Evolutionary conservation across 1,140 invertebrate genomes (phyloP).

Genomic region (Drosophila carrolli): DNA sequence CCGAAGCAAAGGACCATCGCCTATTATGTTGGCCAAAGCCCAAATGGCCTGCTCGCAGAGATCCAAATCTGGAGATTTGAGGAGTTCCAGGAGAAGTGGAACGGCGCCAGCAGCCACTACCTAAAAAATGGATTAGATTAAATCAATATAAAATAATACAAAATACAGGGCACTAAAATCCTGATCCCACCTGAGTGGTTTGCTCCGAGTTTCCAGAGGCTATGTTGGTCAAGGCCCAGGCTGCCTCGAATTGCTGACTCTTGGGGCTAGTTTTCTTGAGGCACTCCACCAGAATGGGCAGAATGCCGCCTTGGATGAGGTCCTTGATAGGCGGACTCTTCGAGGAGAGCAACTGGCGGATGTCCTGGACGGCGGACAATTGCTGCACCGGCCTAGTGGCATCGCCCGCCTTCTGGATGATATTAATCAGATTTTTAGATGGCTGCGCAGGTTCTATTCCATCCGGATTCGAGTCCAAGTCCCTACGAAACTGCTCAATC

Average conservation of each 20-base stretch:
- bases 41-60: neutral
- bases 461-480: too few relatives aligned
- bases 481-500: too few relatives aligned
- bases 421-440: neutral
- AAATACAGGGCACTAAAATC: neutral
- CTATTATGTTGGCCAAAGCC: neutral
- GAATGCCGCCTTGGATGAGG: neutral
- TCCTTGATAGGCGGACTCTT: neutral
- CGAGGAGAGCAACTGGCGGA: neutral
- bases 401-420: neutral
- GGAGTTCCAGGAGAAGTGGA: neutral
- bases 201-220: neutral
- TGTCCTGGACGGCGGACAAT: neutral
- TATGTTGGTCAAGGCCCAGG: neutral
- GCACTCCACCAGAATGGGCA: neutral
- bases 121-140: neutral
- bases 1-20: slow-evolving; percentile 1
- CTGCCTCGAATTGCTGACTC: neutral
- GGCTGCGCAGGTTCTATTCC: neutral
- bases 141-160: too few relatives aligned
- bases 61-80: neutral
- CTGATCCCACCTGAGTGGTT: neutral
- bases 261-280: neutral
- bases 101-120: neutral
- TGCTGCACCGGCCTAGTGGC: neutral